These are phyloP conservation scores for Pyrgus malvae DNA, from an alignment of 2,888 invertebrate genomes.

Conservation along the genomic window DNA sequence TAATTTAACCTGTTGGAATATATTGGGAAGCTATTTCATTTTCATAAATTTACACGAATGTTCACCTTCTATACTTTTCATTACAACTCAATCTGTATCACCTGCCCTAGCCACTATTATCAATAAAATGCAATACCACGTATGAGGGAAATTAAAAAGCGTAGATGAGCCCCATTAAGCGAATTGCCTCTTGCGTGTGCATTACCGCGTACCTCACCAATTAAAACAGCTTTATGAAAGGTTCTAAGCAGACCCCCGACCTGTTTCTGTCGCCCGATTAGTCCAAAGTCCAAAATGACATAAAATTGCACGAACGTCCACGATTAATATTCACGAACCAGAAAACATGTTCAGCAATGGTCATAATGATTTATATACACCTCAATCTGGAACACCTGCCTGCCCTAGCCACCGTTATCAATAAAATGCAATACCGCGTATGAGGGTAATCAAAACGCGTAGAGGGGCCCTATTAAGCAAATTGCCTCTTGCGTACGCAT, in stretches of 20 bases:
- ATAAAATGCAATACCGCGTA: conserved; percentile 19
- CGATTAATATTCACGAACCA: too few relatives aligned
- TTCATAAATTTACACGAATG: too few relatives aligned
- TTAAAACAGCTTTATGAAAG: conserved; percentile 53
- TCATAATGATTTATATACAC: too few relatives aligned
- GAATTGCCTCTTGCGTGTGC: conserved; percentile 41
- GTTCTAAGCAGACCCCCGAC: conserved; percentile 17
- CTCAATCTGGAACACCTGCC: too few relatives aligned
- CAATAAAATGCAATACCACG: conserved; percentile 17
- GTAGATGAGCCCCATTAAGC: conserved; percentile 38
- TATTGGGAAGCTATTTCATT: too few relatives aligned
- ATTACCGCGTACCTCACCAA: conserved; percentile 48
- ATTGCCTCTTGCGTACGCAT: conserved; percentile 43
- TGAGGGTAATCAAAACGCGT: conserved; percentile 13
- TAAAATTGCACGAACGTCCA: too few relatives aligned
- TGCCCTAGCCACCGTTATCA: too few relatives aligned
- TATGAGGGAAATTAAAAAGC: conserved; percentile 9
- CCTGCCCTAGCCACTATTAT: too few relatives aligned
- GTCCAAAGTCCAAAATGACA: not conserved
- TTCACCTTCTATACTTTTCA: too few relatives aligned
- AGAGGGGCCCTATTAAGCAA: conserved; percentile 39
- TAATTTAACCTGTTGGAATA: too few relatives aligned
- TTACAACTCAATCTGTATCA: too few relatives aligned
- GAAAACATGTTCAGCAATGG: not conserved
- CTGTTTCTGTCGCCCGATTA: not conserved